Evolutionary conservation across 2,113 vertebrate genomes (phyloP).

Genomic region (Pachycephala philippinensis): DNA sequence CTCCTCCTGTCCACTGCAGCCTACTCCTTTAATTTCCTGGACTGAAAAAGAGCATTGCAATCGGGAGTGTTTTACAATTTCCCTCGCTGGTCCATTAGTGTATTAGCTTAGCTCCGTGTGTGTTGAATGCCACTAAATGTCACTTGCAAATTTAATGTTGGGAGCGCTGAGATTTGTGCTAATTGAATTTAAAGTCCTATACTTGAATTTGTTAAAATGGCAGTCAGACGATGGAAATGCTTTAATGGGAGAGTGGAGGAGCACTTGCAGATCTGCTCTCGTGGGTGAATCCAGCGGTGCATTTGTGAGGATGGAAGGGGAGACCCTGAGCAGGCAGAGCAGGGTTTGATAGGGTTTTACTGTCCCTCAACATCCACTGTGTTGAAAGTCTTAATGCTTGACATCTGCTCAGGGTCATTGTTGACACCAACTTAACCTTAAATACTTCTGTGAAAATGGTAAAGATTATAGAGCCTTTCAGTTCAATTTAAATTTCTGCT

Average conservation of each 20-base stretch:
- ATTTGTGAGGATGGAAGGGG: not conserved
- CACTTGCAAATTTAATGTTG: conserved; percentile 4
- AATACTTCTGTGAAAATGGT: not conserved
- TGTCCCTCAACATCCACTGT: not conserved
- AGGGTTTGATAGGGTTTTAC: not conserved
- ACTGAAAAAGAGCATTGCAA: not conserved
- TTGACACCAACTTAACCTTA: not conserved
- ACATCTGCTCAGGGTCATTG: not conserved
- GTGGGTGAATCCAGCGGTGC: not conserved
- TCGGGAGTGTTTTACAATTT: not conserved
- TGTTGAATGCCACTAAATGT: conserved; percentile 5
- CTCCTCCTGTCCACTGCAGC: not conserved
- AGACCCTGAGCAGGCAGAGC: not conserved
- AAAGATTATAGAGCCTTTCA: not conserved
- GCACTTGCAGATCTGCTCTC: not conserved
- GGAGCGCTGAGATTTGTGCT: conserved; percentile 3
- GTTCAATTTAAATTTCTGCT: not conserved
- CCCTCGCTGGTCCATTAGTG: not conserved
- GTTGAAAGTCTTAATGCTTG: not conserved
- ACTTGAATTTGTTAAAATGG: conserved; percentile 1
- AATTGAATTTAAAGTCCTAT: conserved; percentile 18
- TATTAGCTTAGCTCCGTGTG: not conserved
- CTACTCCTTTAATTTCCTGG: not conserved
- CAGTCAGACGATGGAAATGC: not conserved
- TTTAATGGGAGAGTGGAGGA: not conserved